Percentiles rank a stretch among this genome's conserved stretches.
Evolutionary conservation across 2,888 invertebrate genomes (phyloP).

Genomic region (Capitulum mitella): DNA sequence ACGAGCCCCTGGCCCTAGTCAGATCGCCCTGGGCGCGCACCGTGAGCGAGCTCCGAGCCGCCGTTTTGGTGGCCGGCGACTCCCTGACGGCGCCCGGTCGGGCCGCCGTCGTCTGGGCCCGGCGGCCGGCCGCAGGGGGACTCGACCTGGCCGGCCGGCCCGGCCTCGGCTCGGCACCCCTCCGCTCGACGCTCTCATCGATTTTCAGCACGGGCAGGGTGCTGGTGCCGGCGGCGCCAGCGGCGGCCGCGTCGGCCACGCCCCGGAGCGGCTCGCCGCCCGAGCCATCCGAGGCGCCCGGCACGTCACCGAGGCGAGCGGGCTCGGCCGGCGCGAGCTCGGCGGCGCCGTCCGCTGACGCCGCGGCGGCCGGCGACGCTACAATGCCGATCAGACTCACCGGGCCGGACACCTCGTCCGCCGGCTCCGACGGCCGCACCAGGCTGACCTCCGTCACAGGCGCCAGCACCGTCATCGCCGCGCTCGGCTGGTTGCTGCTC

Average conservation of each 20-base stretch:
- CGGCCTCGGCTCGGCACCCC: neutral
- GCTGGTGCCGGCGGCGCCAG: neutral
- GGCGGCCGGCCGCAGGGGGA: neutral
- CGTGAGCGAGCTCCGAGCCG: neutral
- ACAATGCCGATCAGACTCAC: conserved; percentile 3
- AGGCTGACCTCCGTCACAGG: neutral
- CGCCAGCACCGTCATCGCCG: too few species aligned
- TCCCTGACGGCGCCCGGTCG: neutral
- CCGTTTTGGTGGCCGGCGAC: neutral
- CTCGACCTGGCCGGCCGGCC: neutral
- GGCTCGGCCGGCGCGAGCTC: neutral
- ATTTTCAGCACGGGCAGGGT: neutral
- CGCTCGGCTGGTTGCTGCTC: too few species aligned
- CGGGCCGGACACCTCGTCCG: neutral
- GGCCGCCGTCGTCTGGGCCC: neutral
- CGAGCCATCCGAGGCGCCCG: too few species aligned
- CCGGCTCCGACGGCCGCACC: neutral
- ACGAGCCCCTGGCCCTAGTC: neutral
- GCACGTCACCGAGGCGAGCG: neutral
- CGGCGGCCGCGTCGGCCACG: neutral
- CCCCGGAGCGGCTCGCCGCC: neutral
- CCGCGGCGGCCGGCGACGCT: neutral
- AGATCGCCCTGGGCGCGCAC: neutral
- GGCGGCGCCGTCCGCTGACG: neutral
- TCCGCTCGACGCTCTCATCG: conserved; percentile 1